Conservation (phyloP, 2,797 vertebrate species). For the Danio tinwini region DNA sequence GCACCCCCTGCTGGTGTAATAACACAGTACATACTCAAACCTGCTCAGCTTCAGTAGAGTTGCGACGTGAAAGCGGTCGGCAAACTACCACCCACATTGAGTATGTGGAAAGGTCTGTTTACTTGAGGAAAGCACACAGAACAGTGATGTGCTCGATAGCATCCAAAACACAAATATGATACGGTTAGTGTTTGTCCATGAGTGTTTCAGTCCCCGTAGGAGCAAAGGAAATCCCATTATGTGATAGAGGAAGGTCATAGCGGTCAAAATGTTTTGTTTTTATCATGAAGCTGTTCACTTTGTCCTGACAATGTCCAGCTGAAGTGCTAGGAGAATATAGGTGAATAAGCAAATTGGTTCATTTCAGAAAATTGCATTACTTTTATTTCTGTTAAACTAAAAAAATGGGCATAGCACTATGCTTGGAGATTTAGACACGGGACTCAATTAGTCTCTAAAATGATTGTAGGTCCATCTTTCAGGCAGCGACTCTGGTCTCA, state of each 20-base stretch:
- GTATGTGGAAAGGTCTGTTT: not conserved
- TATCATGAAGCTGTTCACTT: not conserved
- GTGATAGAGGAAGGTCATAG: conserved; percentile 11
- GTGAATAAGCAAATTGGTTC: not conserved
- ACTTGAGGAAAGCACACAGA: conserved; percentile 14
- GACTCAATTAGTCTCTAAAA: not conserved
- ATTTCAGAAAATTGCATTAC: not conserved
- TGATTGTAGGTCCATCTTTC: conserved; percentile 2
- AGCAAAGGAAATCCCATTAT: conserved; percentile 36
- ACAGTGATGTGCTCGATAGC: conserved; percentile 46
- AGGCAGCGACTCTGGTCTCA: conserved; percentile 8
- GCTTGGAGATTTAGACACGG: not conserved
- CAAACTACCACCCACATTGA: conserved; percentile 24
- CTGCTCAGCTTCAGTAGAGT: conserved; percentile 13
- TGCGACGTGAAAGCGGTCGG: not conserved
- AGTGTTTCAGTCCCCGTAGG: conserved; percentile 32
- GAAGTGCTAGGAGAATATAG: not conserved
- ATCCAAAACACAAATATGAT: conserved; percentile 49
- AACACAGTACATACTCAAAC: not conserved
- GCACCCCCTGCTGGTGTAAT: not conserved
- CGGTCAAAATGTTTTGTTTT: not conserved
- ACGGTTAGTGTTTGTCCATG: conserved; percentile 12
- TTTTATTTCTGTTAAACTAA: not conserved
- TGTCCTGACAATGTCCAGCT: not conserved
- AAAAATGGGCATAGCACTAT: not conserved